Evolutionary conservation across 2,113 vertebrate species (phyloP), one percentile per base, ranked within the genome.

Genomic region (Cynopterus brachyotis): DNA sequence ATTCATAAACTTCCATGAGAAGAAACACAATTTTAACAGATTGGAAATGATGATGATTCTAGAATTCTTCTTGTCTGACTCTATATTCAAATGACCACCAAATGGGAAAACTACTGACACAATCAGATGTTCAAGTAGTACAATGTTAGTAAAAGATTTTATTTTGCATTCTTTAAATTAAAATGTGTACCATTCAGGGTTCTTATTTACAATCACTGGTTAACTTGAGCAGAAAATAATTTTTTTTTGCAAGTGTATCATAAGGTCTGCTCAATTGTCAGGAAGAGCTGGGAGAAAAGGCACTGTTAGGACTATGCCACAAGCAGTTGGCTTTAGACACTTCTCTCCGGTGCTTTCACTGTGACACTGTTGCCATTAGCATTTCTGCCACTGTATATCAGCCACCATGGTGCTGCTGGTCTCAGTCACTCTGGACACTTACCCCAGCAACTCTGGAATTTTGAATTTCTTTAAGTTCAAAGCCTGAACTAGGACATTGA

Each of bases 151-250:
- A 72, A 72, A 85, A 40, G 32, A 90, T 85, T 81, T 91, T 81
- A 50, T 75, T 84, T 93, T 72, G 24, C 17, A 83, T 62, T 89
- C n/a, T 84, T 89, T 72, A 59, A 91, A 53, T 86, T 85, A 79
- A 85, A 92, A 55, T 47, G 42, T 79, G 24, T 90, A 24, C 22
- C 19, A 30, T 47, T 96, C 6, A 79, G 17, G 1, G 17, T 53
- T 87, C 47, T 95, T 64, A 66, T 17, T 81, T 57, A 57, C 16
- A 92, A n/a, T 73, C 45, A 81, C 42, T 86, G 24, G 40, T 76
- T 89, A 69, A 69, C 28, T 42, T 62, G 35, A 78, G 35, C 50
- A 67, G 95, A 89, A 93, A 83, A 40, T 78, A 62, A 57, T 59
- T 75, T 26, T 59, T 75, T 60, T 82, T 62, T 45, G 30, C 28